These are phyloP conservation scores for Sminthurides aquaticus DNA, from an alignment of 2,888 invertebrate genomes.

Conservation along the genomic window DNA sequence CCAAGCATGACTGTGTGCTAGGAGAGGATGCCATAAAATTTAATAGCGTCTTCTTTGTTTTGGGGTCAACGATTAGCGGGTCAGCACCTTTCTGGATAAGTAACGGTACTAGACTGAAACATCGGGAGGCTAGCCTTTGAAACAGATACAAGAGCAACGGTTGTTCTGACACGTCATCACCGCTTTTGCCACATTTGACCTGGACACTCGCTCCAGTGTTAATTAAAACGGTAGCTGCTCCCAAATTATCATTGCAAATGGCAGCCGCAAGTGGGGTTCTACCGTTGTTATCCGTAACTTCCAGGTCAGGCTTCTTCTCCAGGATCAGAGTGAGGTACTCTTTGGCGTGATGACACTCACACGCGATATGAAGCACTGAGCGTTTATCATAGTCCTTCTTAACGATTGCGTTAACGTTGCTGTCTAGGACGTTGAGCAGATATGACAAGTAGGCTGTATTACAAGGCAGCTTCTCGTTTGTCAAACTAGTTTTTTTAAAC, in stretches of 20 bases:
- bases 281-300: slow-evolving; percentile 22
- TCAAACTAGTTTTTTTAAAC: not conserved
- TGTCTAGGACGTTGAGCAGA: slow-evolving; percentile 26
- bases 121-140: not conserved
- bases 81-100: slow-evolving; percentile 34
- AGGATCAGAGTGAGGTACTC: slow-evolving; percentile 16
- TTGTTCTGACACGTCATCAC: slow-evolving; percentile 10
- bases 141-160: not conserved
- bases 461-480: too few relatives aligned
- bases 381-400: slow-evolving; percentile 7
- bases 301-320: slow-evolving; percentile 26
- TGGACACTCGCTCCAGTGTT: slow-evolving; percentile 39
- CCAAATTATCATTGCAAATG: slow-evolving; percentile 35
- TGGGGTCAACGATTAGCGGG: slow-evolving; percentile 22
- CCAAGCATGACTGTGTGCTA: slow-evolving; percentile 7
- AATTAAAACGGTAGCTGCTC: slow-evolving; percentile 25
- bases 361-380: slow-evolving; percentile 25
- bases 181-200: slow-evolving; percentile 16
- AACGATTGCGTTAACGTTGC: slow-evolving; percentile 27
- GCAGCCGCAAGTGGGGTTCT: slow-evolving; percentile 46
- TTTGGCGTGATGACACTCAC: not conserved
- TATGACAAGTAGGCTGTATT: slow-evolving; percentile 19
- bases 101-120: slow-evolving; percentile 26
- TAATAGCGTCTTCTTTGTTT: slow-evolving; percentile 30
- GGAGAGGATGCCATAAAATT: slow-evolving; percentile 33